Base-by-base conservation (phyloP, 1,140 invertebrate species). In the Drosophila miranda region DNA sequence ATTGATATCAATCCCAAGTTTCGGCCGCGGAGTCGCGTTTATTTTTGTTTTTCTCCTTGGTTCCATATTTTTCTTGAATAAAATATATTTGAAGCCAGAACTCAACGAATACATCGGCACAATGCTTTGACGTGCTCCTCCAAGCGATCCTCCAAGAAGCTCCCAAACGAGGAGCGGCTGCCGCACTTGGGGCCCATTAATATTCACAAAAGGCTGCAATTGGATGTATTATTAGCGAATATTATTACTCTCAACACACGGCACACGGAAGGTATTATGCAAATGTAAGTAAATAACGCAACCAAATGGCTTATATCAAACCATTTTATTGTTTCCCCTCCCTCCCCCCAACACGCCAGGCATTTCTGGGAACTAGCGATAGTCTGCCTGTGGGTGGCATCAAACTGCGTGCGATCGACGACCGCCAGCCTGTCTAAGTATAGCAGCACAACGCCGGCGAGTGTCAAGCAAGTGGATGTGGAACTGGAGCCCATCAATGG, bases 401-500 rank as follows among this genome's bases (percentile, higher is more conserved):
- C 52, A n/a, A 7, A 3, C 21, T 41, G 56, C 44, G 13, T 38
- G 14, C 21, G 44, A 13, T 28, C 57, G 6, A 52, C 14, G 7
- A 52, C 14, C 8, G 48, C 52, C 14, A 55, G 60, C 45, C 28
- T 61, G 23, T 28, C 57, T 6, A 80, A 77, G 38, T 61, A 60
- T 9, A 48, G 45, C 14, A 53, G 52, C 16, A 61, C 67, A 16
- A 73, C 76, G 30, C 57, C 77, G 5, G 44, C 50, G 6, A 77
- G 46, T 50, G 63, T 28, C 8, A 44, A 44, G 11, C 60, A 79
- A 50, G 44, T 63, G 3, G 79, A 75, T 30, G 54, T 75, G 21
- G 74, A 89, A 21, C 56, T 93, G 43, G 92, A 93, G 76, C 73
- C 87, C 3, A 93, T 93, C 9, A 91, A 92, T 68, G 93, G 92